Conservation (phyloP, 2,113 vertebrate species). For the Myanophis thanlyinensis region DNA sequence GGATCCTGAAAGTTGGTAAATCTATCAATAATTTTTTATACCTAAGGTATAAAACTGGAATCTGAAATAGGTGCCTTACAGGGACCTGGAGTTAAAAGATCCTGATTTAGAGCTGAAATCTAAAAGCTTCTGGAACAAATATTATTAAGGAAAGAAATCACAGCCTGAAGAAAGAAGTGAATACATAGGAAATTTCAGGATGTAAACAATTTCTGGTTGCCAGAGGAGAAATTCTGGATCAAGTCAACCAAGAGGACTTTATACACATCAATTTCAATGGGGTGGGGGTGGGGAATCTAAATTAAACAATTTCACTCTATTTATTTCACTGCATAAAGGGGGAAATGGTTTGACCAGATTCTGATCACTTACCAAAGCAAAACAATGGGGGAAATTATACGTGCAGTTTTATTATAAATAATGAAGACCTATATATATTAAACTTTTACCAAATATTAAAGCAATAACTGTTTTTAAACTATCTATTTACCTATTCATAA, state of each 20-base stretch:
- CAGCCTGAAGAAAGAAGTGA: not conserved
- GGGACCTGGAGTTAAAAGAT: not conserved
- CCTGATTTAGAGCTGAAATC: constrained; percentile 4
- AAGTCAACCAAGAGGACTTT: not conserved
- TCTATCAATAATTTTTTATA: not conserved
- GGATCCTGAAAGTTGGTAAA: constrained; percentile 16
- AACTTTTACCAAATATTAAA: constrained; percentile 19
- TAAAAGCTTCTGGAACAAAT: not conserved
- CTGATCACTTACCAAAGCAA: not conserved
- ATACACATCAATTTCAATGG: not conserved
- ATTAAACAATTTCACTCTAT: not conserved
- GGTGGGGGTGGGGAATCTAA: no score
- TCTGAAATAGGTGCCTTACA: constrained; percentile 11
- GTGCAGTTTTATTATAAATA: not conserved
- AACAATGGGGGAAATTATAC: not conserved
- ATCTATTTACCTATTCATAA: constrained; percentile 10
- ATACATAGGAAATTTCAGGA: constrained; percentile 8
- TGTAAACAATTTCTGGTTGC: not conserved
- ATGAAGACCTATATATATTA: no score
- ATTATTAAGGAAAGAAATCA: constrained; percentile 22
- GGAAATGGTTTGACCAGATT: not conserved
- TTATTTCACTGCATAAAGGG: not conserved
- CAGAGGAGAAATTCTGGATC: not conserved
- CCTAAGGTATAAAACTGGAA: not conserved
- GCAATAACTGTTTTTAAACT: not conserved